Base-by-base conservation (phyloP, 1,140 invertebrate genomes). In the Lasioglossum albipes region DNA sequence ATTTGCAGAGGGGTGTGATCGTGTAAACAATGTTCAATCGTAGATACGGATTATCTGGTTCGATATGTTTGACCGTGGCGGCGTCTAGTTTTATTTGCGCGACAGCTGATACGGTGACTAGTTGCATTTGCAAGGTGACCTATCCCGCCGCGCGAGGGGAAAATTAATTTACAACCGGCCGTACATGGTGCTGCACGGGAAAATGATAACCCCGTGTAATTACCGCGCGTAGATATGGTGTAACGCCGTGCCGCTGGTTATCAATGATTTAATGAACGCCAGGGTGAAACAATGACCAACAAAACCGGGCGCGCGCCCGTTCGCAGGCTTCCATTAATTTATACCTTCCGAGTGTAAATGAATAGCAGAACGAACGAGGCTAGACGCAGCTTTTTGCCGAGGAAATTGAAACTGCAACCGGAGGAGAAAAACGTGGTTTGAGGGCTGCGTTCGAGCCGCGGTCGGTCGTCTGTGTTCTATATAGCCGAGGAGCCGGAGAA, bases 401-500 rank as follows among this genome's bases (percentile, higher is more conserved):
- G 45, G 52, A 71, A 66, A 31, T 49, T 42, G 22, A 16, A 54
- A 54, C 4, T 61, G 18, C 64, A 13, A 18, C 18, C 42, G 5
- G 7, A 49, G 74, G 10, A 62, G 42, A 70, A 71, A 59, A 74
- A 71, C 9, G 22, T 22, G 22, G 61, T 42, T 54, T 12, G 61
- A 22, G 31, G 52, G 36, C 36, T 36, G 36, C 5, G 36, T 36
- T 36, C 27, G 49, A 36, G 31, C 9, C 20, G n/a, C 13, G 36
- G 12, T 0, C 62, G n/a, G n/a, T 27, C 27, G 27, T 27, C 27
- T 20, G 16, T 20, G 31, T 41, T 41, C 62, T 41, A 67, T 45
- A 79, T 59, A 84, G 79, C 81, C 79, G 80, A 78, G 84, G 77
- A 54, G 73, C 79, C 64, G 75, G 73, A 72, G 68, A 45, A 82